Conservation (phyloP, 2,113 vertebrate genomes). For the Cyprinodon variegatus region DNA sequence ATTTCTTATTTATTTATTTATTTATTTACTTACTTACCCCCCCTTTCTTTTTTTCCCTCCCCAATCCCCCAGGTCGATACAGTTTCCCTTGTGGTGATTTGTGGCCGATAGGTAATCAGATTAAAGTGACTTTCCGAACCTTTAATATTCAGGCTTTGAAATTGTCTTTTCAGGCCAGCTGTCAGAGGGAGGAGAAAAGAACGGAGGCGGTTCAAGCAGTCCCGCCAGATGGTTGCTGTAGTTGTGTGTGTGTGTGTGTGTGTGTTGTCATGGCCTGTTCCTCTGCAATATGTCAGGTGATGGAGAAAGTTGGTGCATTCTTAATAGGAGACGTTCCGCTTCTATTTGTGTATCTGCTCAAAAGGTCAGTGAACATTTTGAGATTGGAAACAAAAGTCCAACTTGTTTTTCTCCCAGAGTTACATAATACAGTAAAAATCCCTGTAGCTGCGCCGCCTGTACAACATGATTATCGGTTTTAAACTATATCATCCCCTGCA, state of each 20-base stretch:
- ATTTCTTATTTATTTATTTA: slow-evolving; percentile 9
- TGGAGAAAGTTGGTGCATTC: slow-evolving; percentile 41
- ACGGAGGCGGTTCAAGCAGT: slow-evolving; percentile 29
- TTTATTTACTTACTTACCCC: slow-evolving; percentile 13
- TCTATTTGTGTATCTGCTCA: slow-evolving; percentile 15
- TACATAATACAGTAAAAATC: not conserved
- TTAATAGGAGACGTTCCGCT: slow-evolving; percentile 19
- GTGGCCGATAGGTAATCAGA: slow-evolving; percentile 63
- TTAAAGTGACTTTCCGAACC: slow-evolving; percentile 56
- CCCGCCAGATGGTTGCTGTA: slow-evolving; percentile 20
- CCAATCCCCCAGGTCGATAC: slow-evolving; percentile 35
- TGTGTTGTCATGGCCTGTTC: slow-evolving; percentile 48
- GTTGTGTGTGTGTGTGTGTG: slow-evolving; percentile 15
- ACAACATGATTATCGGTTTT: not conserved
- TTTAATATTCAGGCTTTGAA: slow-evolving; percentile 68
- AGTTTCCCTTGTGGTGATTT: slow-evolving; percentile 58
- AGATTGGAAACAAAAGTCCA: not conserved
- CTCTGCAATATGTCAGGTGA: slow-evolving; percentile 30
- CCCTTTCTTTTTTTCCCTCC: slow-evolving; percentile 13
- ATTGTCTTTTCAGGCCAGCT: slow-evolving; percentile 59
- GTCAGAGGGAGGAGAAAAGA: slow-evolving; percentile 32
- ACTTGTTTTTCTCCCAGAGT: not conserved
- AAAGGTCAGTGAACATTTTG: not conserved
- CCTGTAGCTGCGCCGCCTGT: too few species aligned
- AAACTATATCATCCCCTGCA: too few species aligned